Base-by-base conservation (phyloP, 2,113 vertebrate genomes). In the Pagrus major region DNA sequence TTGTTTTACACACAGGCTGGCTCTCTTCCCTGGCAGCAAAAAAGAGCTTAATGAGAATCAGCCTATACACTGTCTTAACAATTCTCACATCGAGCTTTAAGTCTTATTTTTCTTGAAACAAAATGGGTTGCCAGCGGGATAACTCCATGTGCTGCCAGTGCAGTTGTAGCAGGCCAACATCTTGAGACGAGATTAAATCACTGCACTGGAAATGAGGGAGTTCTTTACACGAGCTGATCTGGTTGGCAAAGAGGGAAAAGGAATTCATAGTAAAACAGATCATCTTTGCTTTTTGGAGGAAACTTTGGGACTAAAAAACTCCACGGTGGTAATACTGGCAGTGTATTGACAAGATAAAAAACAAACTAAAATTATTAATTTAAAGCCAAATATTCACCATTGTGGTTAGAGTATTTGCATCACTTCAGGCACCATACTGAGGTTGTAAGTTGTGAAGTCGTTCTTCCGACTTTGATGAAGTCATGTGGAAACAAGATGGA, bases 41-140 rank as follows among this genome's bases (percentile, higher is more conserved):
- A 55, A 49, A 1, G n/a, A 41, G 27, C 21, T 27, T 66, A 75
- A 60, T 78, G n/a, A 71, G 54, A 31, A 25, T 37, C n/a, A 77
- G 47, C 16, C 39, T n/a, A 58, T 21, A 31, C 10, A 11, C 41
- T 42, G 31, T 63, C 33, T 29, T 27, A 33, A 58, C 42, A 52
- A 54, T 47, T 51, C 29, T 64, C 60, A 39, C 27, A 20, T 10
- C 11, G 11, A 81, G 69, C 51, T 59, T 75, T 39, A 65, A 15
- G 29, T 54, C 29, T 31, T 27, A 37, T 69, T 39, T 66, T 49
- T 63, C 31, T 23, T 8, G 25, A 23, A 39, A 72, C 18, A 39
- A 46, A 52, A 44, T 15, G 10, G 4, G 6, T 49, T 52, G 20
- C 16, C 20, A 12, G 3, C 23, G 39, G 27, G 5, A 59, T 33